A percentile compares a stretch with the other conserved stretches of the same genome.
These are phyloP conservation scores for Acronicta aceris DNA, from an alignment of 2,888 invertebrate genomes.

Conservation along the genomic window DNA sequence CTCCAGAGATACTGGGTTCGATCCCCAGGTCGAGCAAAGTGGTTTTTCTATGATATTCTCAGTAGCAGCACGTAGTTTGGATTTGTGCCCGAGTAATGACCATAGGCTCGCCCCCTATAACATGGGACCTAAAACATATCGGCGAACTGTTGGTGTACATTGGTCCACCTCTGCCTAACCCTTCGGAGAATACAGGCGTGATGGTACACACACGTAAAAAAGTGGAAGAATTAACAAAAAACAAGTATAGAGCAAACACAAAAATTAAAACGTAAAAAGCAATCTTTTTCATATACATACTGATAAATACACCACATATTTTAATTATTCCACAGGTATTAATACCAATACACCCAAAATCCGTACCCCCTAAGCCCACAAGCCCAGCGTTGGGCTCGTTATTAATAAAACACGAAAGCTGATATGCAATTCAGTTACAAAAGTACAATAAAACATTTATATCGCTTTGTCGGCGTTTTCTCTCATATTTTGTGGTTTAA, in stretches of 20 bases:
- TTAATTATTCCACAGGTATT: slow-evolving; percentile 42
- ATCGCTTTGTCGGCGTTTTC: slow-evolving; percentile 65
- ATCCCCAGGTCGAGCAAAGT: no score
- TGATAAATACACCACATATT: slow-evolving; percentile 7
- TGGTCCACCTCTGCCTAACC: no score
- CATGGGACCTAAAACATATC: no score
- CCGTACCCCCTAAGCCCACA: slow-evolving; percentile 26
- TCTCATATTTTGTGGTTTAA: slow-evolving; percentile 55
- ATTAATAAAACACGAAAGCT: slow-evolving; percentile 57
- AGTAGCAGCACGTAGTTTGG: no score
- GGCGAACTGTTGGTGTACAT: no score
- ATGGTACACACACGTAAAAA: no score
- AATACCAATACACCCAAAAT: slow-evolving; percentile 37
- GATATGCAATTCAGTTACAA: slow-evolving; percentile 65
- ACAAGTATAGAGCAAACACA: not conserved
- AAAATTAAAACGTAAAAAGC: slow-evolving; percentile 18
- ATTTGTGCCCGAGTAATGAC: no score
- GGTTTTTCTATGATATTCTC: no score
- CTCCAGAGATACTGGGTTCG: no score
- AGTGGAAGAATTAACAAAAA: no score
- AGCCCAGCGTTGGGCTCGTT: slow-evolving; percentile 31
- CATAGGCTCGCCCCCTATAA: no score
- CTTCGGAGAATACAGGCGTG: no score
- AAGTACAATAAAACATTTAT: slow-evolving; percentile 70
- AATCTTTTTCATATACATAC: slow-evolving; percentile 1